Conservation (phyloP, 1,140 invertebrate species). For the Lasioglossum albipes region DNA sequence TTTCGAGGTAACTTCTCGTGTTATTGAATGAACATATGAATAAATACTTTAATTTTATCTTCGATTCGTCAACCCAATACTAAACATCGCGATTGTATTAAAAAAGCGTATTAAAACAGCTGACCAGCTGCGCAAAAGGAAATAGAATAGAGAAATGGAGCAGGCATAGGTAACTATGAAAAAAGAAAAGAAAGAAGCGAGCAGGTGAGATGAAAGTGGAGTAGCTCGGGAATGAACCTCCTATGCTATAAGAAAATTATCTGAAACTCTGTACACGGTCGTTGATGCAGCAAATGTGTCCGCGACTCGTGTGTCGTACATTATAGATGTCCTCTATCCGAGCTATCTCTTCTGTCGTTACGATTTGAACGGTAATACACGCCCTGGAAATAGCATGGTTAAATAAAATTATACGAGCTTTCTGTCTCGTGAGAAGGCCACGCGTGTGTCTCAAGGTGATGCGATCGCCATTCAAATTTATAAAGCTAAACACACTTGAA, state of each 20-base stretch:
- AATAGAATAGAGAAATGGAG: background rate
- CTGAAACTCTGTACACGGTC: background rate
- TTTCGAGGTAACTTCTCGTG: no score
- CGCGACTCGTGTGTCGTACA: background rate
- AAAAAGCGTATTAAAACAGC: no score
- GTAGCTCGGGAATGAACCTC: background rate
- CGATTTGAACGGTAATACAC: background rate
- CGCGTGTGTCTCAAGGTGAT: background rate
- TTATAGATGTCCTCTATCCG: background rate
- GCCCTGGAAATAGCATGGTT: background rate
- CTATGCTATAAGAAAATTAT: constrained; percentile 1
- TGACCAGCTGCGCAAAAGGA: no score
- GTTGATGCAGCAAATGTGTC: background rate
- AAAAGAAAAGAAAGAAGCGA: background rate
- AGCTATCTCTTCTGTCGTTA: background rate
- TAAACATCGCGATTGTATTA: no score
- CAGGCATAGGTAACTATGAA: background rate
- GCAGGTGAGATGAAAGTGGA: background rate
- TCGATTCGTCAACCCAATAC: no score
- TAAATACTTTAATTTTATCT: no score
- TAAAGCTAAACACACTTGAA: background rate
- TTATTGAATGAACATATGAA: no score
- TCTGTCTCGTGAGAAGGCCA: background rate
- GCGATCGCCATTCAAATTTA: background rate
- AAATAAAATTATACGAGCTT: background rate